Conservation (phyloP, 2,888 invertebrate genomes). For the Amphipoea oculea region DNA sequence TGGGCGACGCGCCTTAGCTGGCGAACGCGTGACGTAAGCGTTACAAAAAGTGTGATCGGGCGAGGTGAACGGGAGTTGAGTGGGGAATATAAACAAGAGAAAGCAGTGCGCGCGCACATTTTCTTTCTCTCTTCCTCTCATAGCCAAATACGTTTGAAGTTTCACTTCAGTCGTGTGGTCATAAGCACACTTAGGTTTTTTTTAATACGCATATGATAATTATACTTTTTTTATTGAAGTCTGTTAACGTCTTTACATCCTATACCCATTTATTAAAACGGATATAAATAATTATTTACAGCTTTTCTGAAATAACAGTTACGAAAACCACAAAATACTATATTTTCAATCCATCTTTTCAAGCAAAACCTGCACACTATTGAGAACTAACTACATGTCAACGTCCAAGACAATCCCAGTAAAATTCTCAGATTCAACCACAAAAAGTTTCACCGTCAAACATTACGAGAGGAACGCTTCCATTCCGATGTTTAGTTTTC, state of each 20-base stretch:
- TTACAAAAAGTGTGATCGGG: no score
- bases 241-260: neutral
- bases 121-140: no score
- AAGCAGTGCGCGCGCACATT: no score
- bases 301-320: neutral
- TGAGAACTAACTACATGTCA: conserved; percentile 26
- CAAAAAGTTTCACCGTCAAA: conserved; percentile 61
- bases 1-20: no score
- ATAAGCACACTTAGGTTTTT: neutral
- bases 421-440: conserved; percentile 45
- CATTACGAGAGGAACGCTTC: conserved; percentile 65
- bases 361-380: neutral
- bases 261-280: neutral
- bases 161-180: no score
- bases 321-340: neutral
- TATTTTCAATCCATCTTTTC: no score
- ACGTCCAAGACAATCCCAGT: conserved; percentile 21
- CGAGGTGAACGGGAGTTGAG: no score
- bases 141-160: no score
- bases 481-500: conserved; percentile 74
- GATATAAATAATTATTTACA: neutral
- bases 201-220: no score
- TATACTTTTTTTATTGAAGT: neutral
- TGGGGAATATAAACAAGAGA: no score
- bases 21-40: no score